Conservation (phyloP, 2,888 invertebrate species). For the Lottia gigantea region DNA sequence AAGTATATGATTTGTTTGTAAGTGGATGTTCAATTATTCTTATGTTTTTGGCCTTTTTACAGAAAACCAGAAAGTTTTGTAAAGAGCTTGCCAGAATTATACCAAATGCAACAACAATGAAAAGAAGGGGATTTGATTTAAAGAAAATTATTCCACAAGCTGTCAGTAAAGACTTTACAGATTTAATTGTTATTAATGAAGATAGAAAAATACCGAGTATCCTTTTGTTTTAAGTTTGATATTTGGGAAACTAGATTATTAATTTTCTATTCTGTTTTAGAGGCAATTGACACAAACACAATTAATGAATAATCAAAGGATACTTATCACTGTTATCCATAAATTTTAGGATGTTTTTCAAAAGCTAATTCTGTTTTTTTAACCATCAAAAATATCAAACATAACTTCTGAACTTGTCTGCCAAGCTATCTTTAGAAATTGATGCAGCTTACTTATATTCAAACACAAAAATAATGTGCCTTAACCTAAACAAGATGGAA, state of each 20-base stretch:
- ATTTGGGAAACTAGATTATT: no score
- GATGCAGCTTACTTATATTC: no score
- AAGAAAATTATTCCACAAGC: conserved; percentile 93
- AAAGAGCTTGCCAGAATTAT: conserved; percentile 90
- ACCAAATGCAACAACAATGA: conserved; percentile 89
- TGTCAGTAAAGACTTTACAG: conserved; percentile 73
- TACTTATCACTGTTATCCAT: no score
- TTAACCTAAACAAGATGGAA: conserved; percentile 75
- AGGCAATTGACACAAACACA: no score
- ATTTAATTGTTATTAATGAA: conserved; percentile 79
- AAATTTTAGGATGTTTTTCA: no score
- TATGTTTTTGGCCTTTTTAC: conserved; percentile 30
- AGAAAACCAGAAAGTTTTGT: conserved; percentile 91
- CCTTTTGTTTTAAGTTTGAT: conserved; percentile 60
- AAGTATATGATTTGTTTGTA: not conserved
- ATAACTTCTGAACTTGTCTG: no score
- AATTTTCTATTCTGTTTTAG: no score
- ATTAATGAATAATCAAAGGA: no score
- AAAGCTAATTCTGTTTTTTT: no score
- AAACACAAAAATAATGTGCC: no score
- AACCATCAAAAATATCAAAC: no score
- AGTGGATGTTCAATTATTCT: not conserved
- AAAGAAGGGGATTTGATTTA: conserved; percentile 88
- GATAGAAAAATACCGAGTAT: conserved; percentile 86
- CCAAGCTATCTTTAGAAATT: no score